phyloP scores from a whole-genome alignment of 1,140 invertebrate genomes.

The Ephestia elutella region DNA sequence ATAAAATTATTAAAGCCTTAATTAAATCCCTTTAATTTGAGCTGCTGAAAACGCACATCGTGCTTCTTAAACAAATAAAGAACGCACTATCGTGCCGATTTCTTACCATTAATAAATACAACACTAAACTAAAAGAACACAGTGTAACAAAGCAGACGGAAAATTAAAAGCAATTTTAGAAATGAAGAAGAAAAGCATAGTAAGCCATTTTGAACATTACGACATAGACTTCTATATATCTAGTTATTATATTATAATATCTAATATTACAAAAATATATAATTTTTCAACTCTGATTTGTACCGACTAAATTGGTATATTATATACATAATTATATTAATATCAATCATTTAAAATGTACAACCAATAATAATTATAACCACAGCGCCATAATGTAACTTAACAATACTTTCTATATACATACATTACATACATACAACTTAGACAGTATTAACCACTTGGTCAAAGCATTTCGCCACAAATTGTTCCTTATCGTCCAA shows the following conservation, averaged over 20 bases:
- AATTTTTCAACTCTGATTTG: neutral
- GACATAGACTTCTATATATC: constrained; percentile 3
- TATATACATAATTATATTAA: constrained; percentile 7
- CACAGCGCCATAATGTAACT: neutral
- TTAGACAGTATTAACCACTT: constrained; percentile 70
- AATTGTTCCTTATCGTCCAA: constrained; percentile 72
- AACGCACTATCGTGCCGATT: neutral
- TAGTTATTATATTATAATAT: constrained; percentile 5
- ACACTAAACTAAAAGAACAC: constrained; percentile 55
- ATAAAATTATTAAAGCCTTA: too few species aligned
- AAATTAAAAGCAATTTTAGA: constrained; percentile 25
- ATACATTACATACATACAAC: neutral
- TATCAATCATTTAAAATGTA: constrained; percentile 4
- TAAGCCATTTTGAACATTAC: constrained; percentile 13
- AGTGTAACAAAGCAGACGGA: constrained; percentile 34
- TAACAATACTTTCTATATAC: neutral
- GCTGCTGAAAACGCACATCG: neutral
- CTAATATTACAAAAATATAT: constrained; percentile 3
- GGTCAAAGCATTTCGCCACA: constrained; percentile 71
- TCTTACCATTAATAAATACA: constrained; percentile 32
- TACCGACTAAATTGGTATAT: neutral
- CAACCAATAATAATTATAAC: constrained; percentile 4
- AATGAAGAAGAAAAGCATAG: constrained; percentile 24
- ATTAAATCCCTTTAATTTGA: too few species aligned
- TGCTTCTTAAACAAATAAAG: neutral